These are phyloP conservation scores for Mesorhabditis spiculigera DNA, from an alignment of 2,888 invertebrate species.

Conservation along the genomic window DNA sequence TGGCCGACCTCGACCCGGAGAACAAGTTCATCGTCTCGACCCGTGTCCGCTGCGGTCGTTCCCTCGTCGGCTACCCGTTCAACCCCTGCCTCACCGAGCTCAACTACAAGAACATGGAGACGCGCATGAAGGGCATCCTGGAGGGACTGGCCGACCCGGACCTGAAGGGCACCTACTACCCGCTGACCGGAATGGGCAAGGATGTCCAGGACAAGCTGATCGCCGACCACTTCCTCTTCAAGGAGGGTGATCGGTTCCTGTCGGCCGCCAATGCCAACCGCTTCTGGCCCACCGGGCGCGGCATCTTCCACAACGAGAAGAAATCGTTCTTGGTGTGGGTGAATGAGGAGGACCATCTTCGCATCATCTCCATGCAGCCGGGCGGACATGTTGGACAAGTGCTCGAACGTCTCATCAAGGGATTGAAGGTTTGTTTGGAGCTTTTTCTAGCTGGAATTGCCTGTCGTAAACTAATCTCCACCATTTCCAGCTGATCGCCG, in stretches of 20 bases:
- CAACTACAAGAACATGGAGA: slow-evolving; percentile 71
- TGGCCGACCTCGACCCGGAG: slow-evolving; percentile 85
- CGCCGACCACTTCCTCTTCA: slow-evolving; percentile 84
- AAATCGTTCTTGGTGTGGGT: slow-evolving; percentile 80
- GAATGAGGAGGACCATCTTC: slow-evolving; percentile 83
- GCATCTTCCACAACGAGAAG: slow-evolving; percentile 77
- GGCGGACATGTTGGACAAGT: slow-evolving; percentile 71
- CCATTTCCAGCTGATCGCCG: slow-evolving; percentile 14
- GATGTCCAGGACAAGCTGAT: slow-evolving; percentile 87
- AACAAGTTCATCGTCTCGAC: slow-evolving; percentile 65
- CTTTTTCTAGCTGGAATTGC: neutral
- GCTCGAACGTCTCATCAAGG: slow-evolving; percentile 25
- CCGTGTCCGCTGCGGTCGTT: slow-evolving; percentile 87
- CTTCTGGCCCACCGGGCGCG: slow-evolving; percentile 66
- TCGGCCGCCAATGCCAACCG: slow-evolving; percentile 25
- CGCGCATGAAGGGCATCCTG: slow-evolving; percentile 63
- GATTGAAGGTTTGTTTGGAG: slow-evolving; percentile 13
- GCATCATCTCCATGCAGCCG: slow-evolving; percentile 74
- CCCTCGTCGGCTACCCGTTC: slow-evolving; percentile 79
- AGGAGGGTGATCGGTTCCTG: slow-evolving; percentile 44
- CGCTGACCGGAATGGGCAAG: slow-evolving; percentile 85
- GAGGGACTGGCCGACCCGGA: slow-evolving; percentile 63
- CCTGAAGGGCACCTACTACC: slow-evolving; percentile 82
- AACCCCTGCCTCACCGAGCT: slow-evolving; percentile 86
- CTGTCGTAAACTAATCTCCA: neutral